A percentile compares a stretch with the other conserved stretches of the same genome.
phyloP scores from a whole-genome alignment of 2,113 vertebrate genomes.

The Odontophorus gujanensis region DNA sequence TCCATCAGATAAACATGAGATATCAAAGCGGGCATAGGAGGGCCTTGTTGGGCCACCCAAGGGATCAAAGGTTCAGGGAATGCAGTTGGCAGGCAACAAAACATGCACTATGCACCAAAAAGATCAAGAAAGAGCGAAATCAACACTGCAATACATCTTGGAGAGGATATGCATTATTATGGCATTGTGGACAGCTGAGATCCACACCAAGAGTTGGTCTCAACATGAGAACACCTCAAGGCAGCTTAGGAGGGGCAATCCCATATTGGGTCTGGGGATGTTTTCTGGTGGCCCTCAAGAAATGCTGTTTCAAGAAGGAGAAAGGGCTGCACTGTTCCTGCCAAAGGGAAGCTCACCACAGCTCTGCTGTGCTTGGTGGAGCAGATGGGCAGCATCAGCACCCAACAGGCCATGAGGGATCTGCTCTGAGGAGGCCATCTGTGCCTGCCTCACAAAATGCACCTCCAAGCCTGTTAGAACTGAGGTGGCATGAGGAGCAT shows the following conservation, averaged over 20 bases:
- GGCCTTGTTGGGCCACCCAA: background rate
- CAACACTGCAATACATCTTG: background rate
- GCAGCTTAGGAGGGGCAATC: background rate
- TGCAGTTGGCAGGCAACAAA: background rate
- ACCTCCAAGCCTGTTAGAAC: background rate
- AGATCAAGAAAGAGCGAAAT: background rate
- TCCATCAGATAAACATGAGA: background rate
- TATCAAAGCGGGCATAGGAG: background rate
- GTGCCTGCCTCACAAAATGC: background rate
- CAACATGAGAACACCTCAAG: background rate
- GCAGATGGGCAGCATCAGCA: constrained; percentile 36
- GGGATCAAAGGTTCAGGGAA: background rate
- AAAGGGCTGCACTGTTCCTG: background rate
- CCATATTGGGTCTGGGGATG: rapidly evolving
- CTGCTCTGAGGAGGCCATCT: background rate
- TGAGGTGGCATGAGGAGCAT: rapidly evolving
- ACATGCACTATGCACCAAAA: background rate
- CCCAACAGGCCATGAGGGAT: background rate
- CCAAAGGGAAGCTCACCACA: background rate
- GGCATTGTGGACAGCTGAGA: background rate
- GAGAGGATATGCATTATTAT: background rate
- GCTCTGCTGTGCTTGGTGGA: background rate
- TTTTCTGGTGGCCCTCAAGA: background rate
- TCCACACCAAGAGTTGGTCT: background rate
- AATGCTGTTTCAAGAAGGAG: background rate